Evolutionary conservation across 1,140 invertebrate species (phyloP), one percentile per base, ranked within the genome.

Genomic region (Heliconius congener): DNA sequence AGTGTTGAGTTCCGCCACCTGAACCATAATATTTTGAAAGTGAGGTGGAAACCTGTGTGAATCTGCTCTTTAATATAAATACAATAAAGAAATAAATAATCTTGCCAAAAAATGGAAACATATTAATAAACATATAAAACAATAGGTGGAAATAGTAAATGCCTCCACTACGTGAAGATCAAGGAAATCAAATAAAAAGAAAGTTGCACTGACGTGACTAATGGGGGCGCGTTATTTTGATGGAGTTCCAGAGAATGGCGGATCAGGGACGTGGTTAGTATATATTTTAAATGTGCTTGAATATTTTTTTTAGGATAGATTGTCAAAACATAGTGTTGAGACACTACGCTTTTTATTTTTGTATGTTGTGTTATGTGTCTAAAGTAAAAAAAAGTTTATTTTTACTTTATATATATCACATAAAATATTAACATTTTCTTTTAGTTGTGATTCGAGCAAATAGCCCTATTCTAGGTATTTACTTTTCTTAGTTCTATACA

Each of bases 211-310:
- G 80, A 86, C 81, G 82, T 87, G 82, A 87, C 78, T 84, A 87
- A 87, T 87, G 84, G 82, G 79, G 13, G 72, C 52, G 55, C 85
- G 81, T 85, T 84, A 84, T 84, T 87, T 85, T 85, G 85, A 87
- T 79, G 75, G 78, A 78, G 76, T 76, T 75, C 55, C 74, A 82
- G 70, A 66, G 81, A 72, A 70, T 72, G 70, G 72, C 70, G 55
- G 71, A 55, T 70, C 34, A 30, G 57, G 74, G 76, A 82, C 74
- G 77, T 76, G 77, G 70, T 71, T 78, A 76, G 70, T 72, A 55
- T 77, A 76, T 78, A 78, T 81, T 76, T 79, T 74, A 39, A 70
- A 79, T 37, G 71, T 76, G 76, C 75, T 79, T 77, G 77, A 52
- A 57, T 79, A 74, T 76, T 79, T 79, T 50, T 27, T 82, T 79